phyloP scores from a whole-genome alignment of 2,113 vertebrate species.

The Ictalurus punctatus region DNA sequence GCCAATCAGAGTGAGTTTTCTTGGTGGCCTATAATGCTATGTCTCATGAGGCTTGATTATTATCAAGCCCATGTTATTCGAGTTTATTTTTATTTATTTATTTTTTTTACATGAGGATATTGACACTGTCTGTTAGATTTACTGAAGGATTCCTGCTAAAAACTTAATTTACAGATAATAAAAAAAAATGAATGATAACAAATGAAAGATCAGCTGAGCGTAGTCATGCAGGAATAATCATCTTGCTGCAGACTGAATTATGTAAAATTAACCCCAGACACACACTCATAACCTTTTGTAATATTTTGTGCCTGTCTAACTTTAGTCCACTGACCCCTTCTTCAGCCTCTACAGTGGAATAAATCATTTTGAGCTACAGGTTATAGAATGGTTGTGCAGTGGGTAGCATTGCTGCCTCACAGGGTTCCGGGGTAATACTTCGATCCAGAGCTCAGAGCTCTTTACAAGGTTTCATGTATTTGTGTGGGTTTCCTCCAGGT shows the following conservation, averaged over 20 bases:
- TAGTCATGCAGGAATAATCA: slow-evolving; percentile 15
- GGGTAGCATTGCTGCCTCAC: neutral
- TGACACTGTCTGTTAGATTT: slow-evolving; percentile 5
- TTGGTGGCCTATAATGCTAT: slow-evolving; percentile 46
- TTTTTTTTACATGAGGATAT: slow-evolving; percentile 38
- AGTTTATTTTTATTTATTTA: neutral
- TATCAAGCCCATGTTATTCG: slow-evolving; percentile 1
- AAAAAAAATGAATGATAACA: neutral
- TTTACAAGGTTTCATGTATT: no score
- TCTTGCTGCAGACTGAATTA: slow-evolving; percentile 4
- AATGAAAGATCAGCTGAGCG: neutral
- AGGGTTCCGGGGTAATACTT: neutral
- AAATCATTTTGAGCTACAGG: neutral
- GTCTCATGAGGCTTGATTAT: slow-evolving; percentile 54
- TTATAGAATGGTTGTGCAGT: neutral
- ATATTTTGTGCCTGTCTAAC: neutral
- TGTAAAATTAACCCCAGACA: neutral
- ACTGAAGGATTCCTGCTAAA: slow-evolving; percentile 36
- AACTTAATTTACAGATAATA: slow-evolving; percentile 49
- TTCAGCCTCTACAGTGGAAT: neutral
- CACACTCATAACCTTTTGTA: neutral
- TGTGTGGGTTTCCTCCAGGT: no score
- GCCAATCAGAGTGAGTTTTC: slow-evolving; percentile 53
- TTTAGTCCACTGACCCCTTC: neutral
- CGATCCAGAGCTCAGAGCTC: neutral